Conservation (phyloP, 2,888 invertebrate genomes). For the Therioaphis trifolii region DNA sequence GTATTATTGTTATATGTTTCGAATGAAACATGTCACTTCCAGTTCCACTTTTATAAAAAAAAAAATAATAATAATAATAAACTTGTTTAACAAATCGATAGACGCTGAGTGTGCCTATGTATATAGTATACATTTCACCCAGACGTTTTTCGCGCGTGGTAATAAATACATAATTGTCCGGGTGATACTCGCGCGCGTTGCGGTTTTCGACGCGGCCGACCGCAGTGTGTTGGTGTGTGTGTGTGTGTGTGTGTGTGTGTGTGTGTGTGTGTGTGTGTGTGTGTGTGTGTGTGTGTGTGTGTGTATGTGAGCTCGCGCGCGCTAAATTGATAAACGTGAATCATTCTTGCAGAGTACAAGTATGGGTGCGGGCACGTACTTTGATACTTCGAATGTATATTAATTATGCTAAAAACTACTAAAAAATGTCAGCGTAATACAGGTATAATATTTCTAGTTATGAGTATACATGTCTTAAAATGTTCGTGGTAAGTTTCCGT, state of each 20-base stretch:
- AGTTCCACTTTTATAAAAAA: not conserved
- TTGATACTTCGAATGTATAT: too few relatives aligned
- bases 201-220: not conserved
- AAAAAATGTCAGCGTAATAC: too few relatives aligned
- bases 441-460: too few relatives aligned
- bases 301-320: too few relatives aligned
- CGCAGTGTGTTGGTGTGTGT: not conserved
- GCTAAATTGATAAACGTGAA: too few relatives aligned
- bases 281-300: too few relatives aligned
- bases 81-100: slow-evolving; percentile 39
- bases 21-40: not conserved
- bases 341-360: too few relatives aligned
- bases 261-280: not conserved
- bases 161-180: slow-evolving; percentile 23
- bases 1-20: not conserved
- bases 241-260: not conserved
- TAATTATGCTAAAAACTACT: too few relatives aligned
- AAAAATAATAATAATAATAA: not conserved
- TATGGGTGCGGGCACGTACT: too few relatives aligned
- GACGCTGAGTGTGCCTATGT: not conserved
- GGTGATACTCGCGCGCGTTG: not conserved
- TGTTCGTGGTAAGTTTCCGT: not conserved
- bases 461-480: too few relatives aligned
- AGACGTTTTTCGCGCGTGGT: not conserved
- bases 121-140: not conserved